Evolutionary conservation across 2,888 invertebrate genomes (phyloP).

Genomic region (Deilephila porcellus): DNA sequence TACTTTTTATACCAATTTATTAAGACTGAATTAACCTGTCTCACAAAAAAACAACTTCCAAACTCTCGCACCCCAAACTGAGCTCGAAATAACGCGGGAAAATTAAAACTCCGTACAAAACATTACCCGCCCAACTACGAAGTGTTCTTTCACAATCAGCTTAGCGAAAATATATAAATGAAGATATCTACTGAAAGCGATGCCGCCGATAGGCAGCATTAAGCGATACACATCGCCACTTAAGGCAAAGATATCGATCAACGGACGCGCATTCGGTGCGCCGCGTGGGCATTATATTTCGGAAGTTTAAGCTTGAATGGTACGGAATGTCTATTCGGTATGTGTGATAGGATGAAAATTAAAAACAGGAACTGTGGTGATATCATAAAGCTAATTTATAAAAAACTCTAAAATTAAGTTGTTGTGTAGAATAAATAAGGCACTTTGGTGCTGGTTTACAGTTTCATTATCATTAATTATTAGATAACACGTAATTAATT

Average conservation of each 20-base stretch:
- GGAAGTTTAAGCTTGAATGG: background rate
- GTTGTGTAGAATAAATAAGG: too few species aligned
- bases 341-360: too few species aligned
- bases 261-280: background rate
- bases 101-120: background rate
- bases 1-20: too few species aligned
- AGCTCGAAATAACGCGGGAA: background rate
- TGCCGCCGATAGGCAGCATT: conserved; percentile 72
- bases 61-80: too few species aligned
- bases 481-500: too few species aligned
- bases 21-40: too few species aligned
- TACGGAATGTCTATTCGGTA: background rate
- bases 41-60: too few species aligned
- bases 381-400: too few species aligned
- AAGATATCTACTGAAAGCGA: conserved; percentile 66
- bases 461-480: too few species aligned
- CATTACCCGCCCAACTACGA: background rate
- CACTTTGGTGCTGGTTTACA: too few species aligned
- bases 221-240: conserved; percentile 78
- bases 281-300: conserved; percentile 44
- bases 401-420: too few species aligned
- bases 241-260: conserved; percentile 63
- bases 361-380: too few species aligned
- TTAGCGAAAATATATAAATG: conserved; percentile 57
- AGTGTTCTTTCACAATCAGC: conserved; percentile 39